A percentile compares a stretch with the other conserved stretches of the same genome.
phyloP scores from a whole-genome alignment of 2,888 invertebrate species.

The Imbricaverruca yamaguchii region DNA sequence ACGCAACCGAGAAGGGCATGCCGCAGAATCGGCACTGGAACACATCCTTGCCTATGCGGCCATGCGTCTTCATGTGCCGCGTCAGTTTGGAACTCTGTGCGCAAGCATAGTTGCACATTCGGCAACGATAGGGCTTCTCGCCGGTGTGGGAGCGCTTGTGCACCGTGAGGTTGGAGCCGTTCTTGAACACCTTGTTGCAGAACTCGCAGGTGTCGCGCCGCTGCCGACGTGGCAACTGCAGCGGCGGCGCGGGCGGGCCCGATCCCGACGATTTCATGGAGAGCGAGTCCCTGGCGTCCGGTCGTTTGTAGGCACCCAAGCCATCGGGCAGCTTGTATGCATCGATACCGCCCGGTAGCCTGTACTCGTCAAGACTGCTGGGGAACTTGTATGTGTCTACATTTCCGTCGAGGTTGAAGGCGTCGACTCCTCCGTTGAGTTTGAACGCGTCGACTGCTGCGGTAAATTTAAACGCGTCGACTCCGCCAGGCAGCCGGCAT shows the following conservation, averaged over 20 bases:
- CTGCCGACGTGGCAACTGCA: conserved; percentile 40
- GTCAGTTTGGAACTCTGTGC: conserved; percentile 95
- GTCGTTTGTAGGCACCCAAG: neutral
- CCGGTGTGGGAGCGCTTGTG: conserved; percentile 97
- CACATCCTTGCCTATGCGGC: conserved; percentile 93
- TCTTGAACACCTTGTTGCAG: conserved; percentile 66
- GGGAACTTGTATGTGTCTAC: conserved; percentile 26
- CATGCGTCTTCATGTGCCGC: conserved; percentile 99
- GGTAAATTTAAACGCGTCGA: conserved; percentile 46
- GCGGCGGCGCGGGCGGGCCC: conserved; percentile 33
- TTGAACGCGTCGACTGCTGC: conserved; percentile 27
- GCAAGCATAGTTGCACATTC: conserved; percentile 91
- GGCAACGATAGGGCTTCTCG: conserved; percentile 98
- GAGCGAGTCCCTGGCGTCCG: conserved; percentile 41
- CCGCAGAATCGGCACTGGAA: conserved; percentile 98
- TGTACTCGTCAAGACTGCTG: neutral
- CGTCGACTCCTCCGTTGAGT: neutral
- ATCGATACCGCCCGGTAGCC: neutral
- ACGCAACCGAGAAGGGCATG: conserved; percentile 99
- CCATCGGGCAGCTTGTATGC: conserved; percentile 37
- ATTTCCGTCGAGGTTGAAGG: conserved; percentile 34
- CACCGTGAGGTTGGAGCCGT: conserved; percentile 96
- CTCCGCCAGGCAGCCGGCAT: conserved; percentile 21
- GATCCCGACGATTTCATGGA: conserved; percentile 26
- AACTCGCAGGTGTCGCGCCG: conserved; percentile 89